A percentile compares a stretch with the other conserved stretches of the same genome.
Conservation (phyloP, 37 sponge, comb jelly and placozoan species). For the Crambe crambe region DNA sequence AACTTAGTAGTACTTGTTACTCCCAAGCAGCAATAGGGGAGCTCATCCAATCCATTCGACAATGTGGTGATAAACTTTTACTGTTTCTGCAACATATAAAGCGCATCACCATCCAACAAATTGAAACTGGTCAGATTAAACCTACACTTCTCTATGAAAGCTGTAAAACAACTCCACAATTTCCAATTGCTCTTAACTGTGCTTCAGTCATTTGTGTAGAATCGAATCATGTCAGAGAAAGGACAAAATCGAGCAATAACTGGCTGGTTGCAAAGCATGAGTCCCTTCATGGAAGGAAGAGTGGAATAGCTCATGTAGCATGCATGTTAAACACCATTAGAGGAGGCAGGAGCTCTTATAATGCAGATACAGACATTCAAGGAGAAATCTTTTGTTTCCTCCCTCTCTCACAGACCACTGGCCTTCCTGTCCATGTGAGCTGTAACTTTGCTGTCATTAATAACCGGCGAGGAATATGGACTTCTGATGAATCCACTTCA, state of each 20-base stretch:
- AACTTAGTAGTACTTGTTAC: conserved; percentile 40
- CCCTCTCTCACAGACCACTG: conserved; percentile 45
- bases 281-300: not conserved
- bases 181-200: not conserved
- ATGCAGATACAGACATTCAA: not conserved
- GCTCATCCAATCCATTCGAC: conserved; percentile 12
- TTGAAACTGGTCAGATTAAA: conserved; percentile 1
- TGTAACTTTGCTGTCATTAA: conserved; percentile 66
- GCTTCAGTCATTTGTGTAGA: not conserved
- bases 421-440: conserved; percentile 76
- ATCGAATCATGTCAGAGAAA: not conserved
- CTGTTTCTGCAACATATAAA: conserved; percentile 62
- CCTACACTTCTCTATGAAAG: not conserved
- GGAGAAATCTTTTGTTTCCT: conserved; percentile 59
- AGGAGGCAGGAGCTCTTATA: not conserved
- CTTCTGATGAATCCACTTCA: conserved; percentile 4
- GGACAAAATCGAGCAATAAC: not conserved
- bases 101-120: conserved; percentile 34
- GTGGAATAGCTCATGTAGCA: conserved; percentile 33
- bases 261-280: conserved; percentile 13
- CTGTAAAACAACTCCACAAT: not conserved
- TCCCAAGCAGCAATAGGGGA: conserved; percentile 4
- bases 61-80: conserved; percentile 32
- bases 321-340: conserved; percentile 2
- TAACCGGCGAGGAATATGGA: conserved; percentile 77